Base-by-base conservation (phyloP, 2,797 vertebrate species). In the Siniperca scherzeri region DNA sequence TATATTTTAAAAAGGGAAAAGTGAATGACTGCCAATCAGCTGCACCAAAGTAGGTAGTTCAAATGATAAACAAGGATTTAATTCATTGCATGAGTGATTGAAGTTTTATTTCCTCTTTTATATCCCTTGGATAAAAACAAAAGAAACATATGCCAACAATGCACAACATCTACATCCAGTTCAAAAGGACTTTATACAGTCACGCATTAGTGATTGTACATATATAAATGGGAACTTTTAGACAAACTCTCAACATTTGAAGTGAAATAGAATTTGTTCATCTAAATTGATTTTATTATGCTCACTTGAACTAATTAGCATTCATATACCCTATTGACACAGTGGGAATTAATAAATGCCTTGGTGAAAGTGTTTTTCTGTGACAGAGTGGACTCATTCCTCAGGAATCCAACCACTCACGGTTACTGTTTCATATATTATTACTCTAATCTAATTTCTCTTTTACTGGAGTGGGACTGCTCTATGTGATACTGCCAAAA, bases 1-100 rank as follows among this genome's bases (percentile, higher is more conserved):
- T 83, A 48, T 70, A 81, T 84, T 86, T 83, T 42, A 44, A 85
- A 83, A 88, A 82, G 55, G 70, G 72, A 72, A 83, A 84, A 60
- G 53, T 52, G 73, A 87, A 50, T 0, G 21, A 16, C 70, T 82
- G 81, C 61, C 76, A 82, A 82, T 87, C 74, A 83, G 52, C 74
- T 55, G 69, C 77, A 70, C 66, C 59, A 33, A 64, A 88, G 30
- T 48, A 14, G 67, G 17, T 38, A 25, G 59, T 57, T 77, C 17
- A 71, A 69, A 84, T 59, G 62, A 83, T 73, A 74, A 85, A 85
- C 17, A 71, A 56, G 36, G 64, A 72, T 72, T 80, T 77, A 60
- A 89, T 82, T 81, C 22, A 74, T 70, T 85, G 74, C 78, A 81
- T 25, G n/a, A 67, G 64, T 11, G 57, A 77, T 73, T 75, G 9